Evolutionary conservation across 2,888 invertebrate species (phyloP).

Genomic region (Papilio protenor): DNA sequence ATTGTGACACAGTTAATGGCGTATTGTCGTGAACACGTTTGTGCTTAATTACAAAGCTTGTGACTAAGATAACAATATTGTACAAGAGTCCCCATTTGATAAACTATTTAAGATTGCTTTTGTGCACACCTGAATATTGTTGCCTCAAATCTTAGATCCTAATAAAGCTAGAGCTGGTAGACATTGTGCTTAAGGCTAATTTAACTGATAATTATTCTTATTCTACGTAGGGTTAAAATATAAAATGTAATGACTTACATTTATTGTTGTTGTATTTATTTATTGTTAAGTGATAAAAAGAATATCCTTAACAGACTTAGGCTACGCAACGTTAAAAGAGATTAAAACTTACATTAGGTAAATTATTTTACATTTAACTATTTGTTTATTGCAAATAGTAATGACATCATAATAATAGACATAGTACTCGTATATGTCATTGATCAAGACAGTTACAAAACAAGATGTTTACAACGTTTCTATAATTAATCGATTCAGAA

Average conservation of each 20-base stretch:
- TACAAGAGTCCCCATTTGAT: conserved; percentile 46
- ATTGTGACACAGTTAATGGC: conserved; percentile 72
- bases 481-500: conserved; percentile 14
- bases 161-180: not conserved
- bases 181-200: not conserved
- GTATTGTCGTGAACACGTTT: conserved; percentile 66
- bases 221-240: too few relatives aligned
- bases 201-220: not conserved
- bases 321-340: too few relatives aligned
- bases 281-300: too few relatives aligned
- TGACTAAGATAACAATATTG: conserved; percentile 55
- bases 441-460: conserved; percentile 19
- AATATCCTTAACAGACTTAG: too few relatives aligned
- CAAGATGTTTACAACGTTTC: conserved; percentile 26
- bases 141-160: not conserved
- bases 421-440: not conserved
- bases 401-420: not conserved
- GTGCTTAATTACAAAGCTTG: conserved; percentile 66
- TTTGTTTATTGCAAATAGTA: not conserved
- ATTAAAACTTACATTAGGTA: too few relatives aligned
- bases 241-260: too few relatives aligned
- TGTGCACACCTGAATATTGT: conserved; percentile 14
- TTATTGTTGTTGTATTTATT: too few relatives aligned
- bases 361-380: too few relatives aligned
- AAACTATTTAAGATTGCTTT: conserved; percentile 26